Evolutionary conservation across 2,797 vertebrate species (phyloP), one percentile per base, ranked within the genome.

Genomic region (Anolis apletophallus): DNA sequence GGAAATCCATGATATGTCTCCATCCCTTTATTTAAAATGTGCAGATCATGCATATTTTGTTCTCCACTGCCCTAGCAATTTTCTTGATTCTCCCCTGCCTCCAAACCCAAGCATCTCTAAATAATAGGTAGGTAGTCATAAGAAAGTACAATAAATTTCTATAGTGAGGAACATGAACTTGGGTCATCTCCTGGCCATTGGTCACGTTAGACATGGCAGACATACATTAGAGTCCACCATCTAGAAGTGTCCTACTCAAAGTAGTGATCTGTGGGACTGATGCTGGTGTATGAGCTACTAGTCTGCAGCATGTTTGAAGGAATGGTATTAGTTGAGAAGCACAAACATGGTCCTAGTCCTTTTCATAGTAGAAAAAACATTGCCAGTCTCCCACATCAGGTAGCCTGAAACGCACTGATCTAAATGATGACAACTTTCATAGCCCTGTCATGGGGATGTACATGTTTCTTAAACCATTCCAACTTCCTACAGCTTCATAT

Each of bases 21-120:
- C n/a, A 64, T 79, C 16, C 40, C 69, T 77, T 87, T 82, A 64
- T 68, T 81, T 82, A 69, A 76, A 55, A 68, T 82, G n/a, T 81
- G 61, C 72, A 68, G 14, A 76, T 76, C 26, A 57, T 57, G 34
- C 29, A 82, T 16, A 81, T 68, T 75, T 82, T 34, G 55, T 50
- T 50, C 11, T 64, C 32, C n/a, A 52, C 6, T 64, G 23, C 69
- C 23, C 1, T 83, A 59, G 16, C 52, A 32, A 59, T 87, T 83
- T 50, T 82, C 36, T 55, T 59, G 14, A 21, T 71, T 80, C 54
- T 17, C 17, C 5, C 32, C 5, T 10, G 1, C 29, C n/a, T 21
- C 3, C 72, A 71, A 83, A 23, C 68, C 23, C 16, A 72, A 46
- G 21, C 23, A 78, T 83, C 76, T 61, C 54, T 78, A 79, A 83